Evolutionary conservation across 2,888 invertebrate genomes (phyloP).

Genomic region (Teleogryllus oceanicus): DNA sequence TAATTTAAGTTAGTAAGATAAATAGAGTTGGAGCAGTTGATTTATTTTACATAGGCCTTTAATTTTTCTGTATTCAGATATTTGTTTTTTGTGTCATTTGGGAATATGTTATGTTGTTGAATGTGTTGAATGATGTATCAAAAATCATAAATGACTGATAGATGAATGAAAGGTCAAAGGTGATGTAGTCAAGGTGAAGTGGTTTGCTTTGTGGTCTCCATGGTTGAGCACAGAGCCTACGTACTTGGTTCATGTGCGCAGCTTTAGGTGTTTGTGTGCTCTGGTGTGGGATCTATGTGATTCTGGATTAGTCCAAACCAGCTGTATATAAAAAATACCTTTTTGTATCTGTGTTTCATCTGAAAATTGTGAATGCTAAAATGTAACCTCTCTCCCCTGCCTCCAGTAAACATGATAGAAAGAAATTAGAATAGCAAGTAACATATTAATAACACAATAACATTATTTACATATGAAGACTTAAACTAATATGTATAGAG

Average conservation of each 20-base stretch:
- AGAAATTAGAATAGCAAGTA: not conserved
- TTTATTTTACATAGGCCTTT: not conserved
- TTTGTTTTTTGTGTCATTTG: not conserved
- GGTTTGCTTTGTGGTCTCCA: not conserved
- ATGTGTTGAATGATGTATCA: not conserved
- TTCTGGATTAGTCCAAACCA: not conserved
- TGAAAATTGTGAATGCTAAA: not conserved
- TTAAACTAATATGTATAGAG: not conserved
- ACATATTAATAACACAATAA: not conserved
- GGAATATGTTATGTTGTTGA: not conserved
- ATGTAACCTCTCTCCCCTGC: constrained; percentile 18
- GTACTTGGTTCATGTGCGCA: not conserved
- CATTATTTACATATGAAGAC: not conserved
- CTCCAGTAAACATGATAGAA: not conserved
- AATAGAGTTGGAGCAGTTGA: not conserved
- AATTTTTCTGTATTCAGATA: not conserved
- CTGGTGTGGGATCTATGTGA: not conserved
- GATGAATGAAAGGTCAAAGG: not conserved
- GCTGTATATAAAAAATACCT: not conserved
- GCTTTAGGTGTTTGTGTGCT: constrained; percentile 1
- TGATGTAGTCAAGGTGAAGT: not conserved
- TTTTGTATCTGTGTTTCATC: too few species aligned
- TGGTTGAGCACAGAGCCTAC: not conserved
- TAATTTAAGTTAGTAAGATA: too few species aligned
- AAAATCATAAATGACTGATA: not conserved